Percentiles rank a stretch among this genome's conserved stretches.
These are phyloP conservation scores for Augiades crinisus DNA, from an alignment of 2,888 invertebrate genomes.

Conservation along the genomic window DNA sequence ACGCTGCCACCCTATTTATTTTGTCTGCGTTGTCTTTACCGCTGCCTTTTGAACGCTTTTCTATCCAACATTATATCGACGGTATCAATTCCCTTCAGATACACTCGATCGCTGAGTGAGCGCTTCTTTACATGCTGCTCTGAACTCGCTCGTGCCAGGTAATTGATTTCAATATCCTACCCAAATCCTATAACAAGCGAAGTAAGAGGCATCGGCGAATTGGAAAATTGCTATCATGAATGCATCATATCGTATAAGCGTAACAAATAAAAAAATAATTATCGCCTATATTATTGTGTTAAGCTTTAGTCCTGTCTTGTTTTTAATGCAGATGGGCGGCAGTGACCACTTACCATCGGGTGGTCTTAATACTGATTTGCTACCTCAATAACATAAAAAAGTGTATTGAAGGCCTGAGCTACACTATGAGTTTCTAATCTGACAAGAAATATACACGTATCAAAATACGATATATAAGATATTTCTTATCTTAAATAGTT, in stretches of 20 bases:
- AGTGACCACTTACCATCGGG: too few species aligned
- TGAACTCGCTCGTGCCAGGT: conserved; percentile 31
- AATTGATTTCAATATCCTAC: conserved; percentile 33
- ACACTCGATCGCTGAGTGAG: conserved; percentile 47
- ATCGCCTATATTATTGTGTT: too few species aligned
- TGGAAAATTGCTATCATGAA: conserved; percentile 13
- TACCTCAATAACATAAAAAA: too few species aligned
- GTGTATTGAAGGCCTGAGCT: too few species aligned
- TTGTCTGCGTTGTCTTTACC: conserved; percentile 75
- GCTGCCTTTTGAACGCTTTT: conserved; percentile 70
- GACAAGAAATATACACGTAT: too few species aligned
- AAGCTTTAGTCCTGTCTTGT: too few species aligned
- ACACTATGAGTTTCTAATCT: too few species aligned
- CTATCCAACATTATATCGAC: conserved; percentile 70
- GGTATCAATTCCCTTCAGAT: conserved; percentile 68
- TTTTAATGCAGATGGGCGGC: too few species aligned
- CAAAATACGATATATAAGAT: too few species aligned
- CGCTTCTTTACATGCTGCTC: conserved; percentile 36
- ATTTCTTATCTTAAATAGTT: too few species aligned
- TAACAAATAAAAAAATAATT: too few species aligned
- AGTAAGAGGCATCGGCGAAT: conserved; percentile 2
- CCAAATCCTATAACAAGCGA: conserved; percentile 18
- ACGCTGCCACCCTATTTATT: conserved; percentile 67
- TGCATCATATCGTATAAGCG: background rate
- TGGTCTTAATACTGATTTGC: too few species aligned